These are phyloP conservation scores for Pristiophorus japonicus DNA, from an alignment of 2,113 vertebrate genomes.

Conservation along the genomic window DNA sequence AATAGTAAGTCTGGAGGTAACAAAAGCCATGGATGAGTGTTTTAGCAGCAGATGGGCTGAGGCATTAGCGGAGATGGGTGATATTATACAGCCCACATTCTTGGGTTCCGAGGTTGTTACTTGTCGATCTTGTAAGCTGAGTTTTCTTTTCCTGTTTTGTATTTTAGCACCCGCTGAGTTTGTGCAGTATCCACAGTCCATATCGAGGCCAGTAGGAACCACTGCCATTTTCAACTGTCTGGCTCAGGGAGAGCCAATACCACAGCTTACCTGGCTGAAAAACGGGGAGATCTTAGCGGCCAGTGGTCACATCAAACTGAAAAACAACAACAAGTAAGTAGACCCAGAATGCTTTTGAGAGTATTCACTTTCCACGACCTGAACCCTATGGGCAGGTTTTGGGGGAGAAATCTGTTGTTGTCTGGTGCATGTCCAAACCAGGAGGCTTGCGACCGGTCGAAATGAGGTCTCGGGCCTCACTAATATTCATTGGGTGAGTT, in stretches of 20 bases:
- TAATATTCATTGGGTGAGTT: background rate
- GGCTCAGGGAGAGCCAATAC: slow-evolving; percentile 82
- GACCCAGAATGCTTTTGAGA: background rate
- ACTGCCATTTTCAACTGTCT: slow-evolving; percentile 92
- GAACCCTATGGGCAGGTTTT: too few relatives aligned
- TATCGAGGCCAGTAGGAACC: slow-evolving; percentile 83
- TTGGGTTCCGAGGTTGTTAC: background rate
- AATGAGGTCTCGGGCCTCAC: background rate
- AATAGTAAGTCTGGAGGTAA: background rate
- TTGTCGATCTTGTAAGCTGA: background rate
- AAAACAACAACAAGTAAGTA: slow-evolving; percentile 89
- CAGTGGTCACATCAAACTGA: slow-evolving; percentile 81
- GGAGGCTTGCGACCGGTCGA: background rate
- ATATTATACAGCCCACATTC: background rate
- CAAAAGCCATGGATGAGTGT: background rate
- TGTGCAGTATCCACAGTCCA: slow-evolving; percentile 88
- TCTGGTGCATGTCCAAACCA: background rate
- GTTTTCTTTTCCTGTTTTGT: background rate
- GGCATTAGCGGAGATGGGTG: background rate
- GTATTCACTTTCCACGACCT: background rate
- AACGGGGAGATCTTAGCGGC: slow-evolving; percentile 89
- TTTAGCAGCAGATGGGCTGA: background rate
- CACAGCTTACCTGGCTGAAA: slow-evolving; percentile 91
- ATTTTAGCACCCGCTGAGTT: slow-evolving; percentile 86
- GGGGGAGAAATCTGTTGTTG: background rate